Evolutionary conservation across 2,888 invertebrate genomes (phyloP), one percentile per base, ranked within the genome.

Genomic region (Coelogynopora nodosa): DNA sequence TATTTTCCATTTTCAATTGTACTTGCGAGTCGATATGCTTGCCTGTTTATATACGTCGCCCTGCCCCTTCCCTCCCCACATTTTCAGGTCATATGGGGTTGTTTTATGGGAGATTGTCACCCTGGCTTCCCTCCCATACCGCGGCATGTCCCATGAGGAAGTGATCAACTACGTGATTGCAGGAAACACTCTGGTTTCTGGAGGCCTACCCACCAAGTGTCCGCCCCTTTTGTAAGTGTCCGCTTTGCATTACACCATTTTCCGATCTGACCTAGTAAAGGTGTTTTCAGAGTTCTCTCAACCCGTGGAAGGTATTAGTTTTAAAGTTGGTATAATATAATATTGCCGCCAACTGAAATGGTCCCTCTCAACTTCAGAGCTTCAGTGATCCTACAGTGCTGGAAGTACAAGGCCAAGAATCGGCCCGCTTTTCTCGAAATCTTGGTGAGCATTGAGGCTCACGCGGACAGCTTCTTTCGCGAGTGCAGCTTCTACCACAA

Each of bases 61-160:
- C n/a, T n/a, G n/a, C n/a, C n/a, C n/a, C n/a, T n/a, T n/a, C n/a
- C n/a, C n/a, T n/a, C 27, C 23, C 74, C 74, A 23, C n/a, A n/a
- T 67, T 26, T 86, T 23, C 74, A 87, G 87, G 87, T 87, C 87
- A 0, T 87, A 87, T 30, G 87, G 87, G 26, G 85, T 87, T 0
- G 30, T 87, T 27, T 30, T 87, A 0, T 87, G 87, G 87, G 87
- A 87, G 67, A 86, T 87, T 10, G 86, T 28, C 2, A 87, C 87
- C 26, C 23, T 87, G 30, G 67, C 84, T 2, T 28, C 85, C 31
- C 67, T 85, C 5, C 87, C 87, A 23, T 87, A 86, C 67, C 85
- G 74, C n/a, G 31, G 31, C 5, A 87, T 86, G 87, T 86, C 87
- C 13, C 84, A 85, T 74, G 30, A 67, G 28, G 87, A 85, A 29